Evolutionary conservation across 2,797 vertebrate species (phyloP), one percentile per base, ranked within the genome.

Genomic region (Xyrichtys novacula): DNA sequence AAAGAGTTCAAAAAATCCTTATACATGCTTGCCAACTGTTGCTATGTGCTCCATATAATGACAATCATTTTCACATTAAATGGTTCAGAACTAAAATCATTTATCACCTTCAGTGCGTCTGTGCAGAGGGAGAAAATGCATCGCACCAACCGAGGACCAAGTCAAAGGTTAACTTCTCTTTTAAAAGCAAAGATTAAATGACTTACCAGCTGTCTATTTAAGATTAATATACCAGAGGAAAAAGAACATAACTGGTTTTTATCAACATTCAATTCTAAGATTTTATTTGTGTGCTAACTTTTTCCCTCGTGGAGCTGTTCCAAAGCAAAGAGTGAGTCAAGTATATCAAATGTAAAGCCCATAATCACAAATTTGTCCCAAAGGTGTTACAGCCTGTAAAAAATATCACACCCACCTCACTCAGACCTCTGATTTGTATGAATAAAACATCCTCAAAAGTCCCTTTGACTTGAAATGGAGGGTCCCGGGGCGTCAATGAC

Each of bases 31-130:
- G 43, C 69, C 43, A 56, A 15, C 20, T 42, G 20, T 60, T 64
- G 9, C 32, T 42, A 7, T 50, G 17, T 49, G 38, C 34, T 72
- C 44, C 17, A 26, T 12, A 53, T 28, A 32, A 50, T 19, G n/a
- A 46, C 22, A 49, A 68, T 58, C 6, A 49, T 54, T 77, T 73
- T 52, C 19, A 65, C 22, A 56, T 69, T 32, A 55, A 63, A 70
- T 34, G 4, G 7, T 20, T 61, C 22, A 64, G 34, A 57, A 29
- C 25, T 57, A 10, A 40, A 36, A 58, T 22, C 15, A 65, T 65
- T 53, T 58, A 16, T 20, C 57, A 53, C n/a, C 20, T 36, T 7
- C 14, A n/a, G 40, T 2, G 26, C 12, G 4, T 43, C 40, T 50
- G 60, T 62, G 17, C 25, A 59, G 28, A 20, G 32, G 25, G 50